Conservation (phyloP, 2,797 vertebrate genomes). For the Channa striata region DNA sequence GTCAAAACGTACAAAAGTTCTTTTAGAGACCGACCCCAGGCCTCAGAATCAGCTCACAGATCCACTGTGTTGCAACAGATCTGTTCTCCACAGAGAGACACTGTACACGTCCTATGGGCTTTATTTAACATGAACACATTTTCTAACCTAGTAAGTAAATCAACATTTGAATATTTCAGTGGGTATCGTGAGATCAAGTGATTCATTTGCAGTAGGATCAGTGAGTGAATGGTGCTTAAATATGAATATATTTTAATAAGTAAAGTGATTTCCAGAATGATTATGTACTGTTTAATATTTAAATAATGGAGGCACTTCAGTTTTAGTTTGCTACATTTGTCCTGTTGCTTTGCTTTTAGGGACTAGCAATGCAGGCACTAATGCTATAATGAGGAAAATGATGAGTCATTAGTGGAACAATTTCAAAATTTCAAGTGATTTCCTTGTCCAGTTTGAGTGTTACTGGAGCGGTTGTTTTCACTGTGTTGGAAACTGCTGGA, state of each 20-base stretch:
- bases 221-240: neutral
- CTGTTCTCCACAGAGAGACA: slow-evolving; percentile 10
- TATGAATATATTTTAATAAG: slow-evolving; percentile 1
- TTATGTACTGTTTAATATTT: slow-evolving; percentile 11
- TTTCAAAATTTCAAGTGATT: neutral
- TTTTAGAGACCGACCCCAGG: slow-evolving; percentile 1
- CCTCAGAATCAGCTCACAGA: slow-evolving; percentile 34
- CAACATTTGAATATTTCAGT: neutral
- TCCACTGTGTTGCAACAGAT: slow-evolving; percentile 30
- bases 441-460: neutral
- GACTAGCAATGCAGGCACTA: neutral
- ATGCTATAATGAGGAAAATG: slow-evolving; percentile 12
- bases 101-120: slow-evolving; percentile 11
- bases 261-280: slow-evolving; percentile 12
- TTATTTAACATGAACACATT: slow-evolving; percentile 9
- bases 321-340: neutral
- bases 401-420: slow-evolving; percentile 12
- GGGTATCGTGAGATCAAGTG: neutral
- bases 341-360: neutral
- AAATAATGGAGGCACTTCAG: neutral
- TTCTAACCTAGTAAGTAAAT: neutral
- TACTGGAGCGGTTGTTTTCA: neutral
- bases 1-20: neutral
- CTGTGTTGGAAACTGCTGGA: neutral
- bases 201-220: slow-evolving; percentile 6